Evolutionary conservation across 2,797 vertebrate genomes (phyloP).

Genomic region (Synaphobranchus kaupii): DNA sequence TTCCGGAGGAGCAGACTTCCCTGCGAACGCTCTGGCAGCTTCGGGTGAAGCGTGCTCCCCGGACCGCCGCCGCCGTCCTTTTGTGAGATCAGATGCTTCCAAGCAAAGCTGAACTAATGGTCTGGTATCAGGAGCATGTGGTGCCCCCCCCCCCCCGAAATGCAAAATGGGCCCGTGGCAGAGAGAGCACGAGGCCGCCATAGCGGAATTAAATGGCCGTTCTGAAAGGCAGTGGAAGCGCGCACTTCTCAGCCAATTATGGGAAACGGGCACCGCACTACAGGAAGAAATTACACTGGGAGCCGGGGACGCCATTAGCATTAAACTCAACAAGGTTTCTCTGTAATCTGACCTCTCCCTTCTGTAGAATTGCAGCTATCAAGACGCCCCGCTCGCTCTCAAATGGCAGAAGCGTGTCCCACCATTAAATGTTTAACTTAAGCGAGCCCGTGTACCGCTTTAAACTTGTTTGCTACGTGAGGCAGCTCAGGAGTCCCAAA

Average conservation of each 20-base stretch:
- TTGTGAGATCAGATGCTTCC: too few relatives aligned
- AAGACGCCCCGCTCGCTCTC: neutral
- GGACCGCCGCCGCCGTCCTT: too few relatives aligned
- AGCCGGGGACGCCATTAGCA: slow-evolving; percentile 14
- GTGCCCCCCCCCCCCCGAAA: neutral
- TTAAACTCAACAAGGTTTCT: neutral
- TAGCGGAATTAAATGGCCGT: neutral
- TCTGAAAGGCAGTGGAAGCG: neutral
- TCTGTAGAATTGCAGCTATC: neutral
- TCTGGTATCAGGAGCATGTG: neutral
- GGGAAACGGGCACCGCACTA: neutral
- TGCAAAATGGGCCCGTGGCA: neutral
- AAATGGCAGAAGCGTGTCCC: neutral
- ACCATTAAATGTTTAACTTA: neutral
- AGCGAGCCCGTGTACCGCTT: neutral
- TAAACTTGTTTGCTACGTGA: neutral
- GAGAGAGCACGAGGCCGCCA: neutral
- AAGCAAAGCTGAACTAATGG: neutral
- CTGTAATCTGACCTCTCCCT: neutral
- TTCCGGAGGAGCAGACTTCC: neutral
- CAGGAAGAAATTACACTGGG: slow-evolving; percentile 1
- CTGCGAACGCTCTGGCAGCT: neutral
- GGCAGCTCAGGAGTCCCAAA: neutral
- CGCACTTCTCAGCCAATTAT: neutral
- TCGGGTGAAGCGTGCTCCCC: neutral